Conservation (phyloP, 2,113 vertebrate genomes). For the Austrofundulus limnaeus region DNA sequence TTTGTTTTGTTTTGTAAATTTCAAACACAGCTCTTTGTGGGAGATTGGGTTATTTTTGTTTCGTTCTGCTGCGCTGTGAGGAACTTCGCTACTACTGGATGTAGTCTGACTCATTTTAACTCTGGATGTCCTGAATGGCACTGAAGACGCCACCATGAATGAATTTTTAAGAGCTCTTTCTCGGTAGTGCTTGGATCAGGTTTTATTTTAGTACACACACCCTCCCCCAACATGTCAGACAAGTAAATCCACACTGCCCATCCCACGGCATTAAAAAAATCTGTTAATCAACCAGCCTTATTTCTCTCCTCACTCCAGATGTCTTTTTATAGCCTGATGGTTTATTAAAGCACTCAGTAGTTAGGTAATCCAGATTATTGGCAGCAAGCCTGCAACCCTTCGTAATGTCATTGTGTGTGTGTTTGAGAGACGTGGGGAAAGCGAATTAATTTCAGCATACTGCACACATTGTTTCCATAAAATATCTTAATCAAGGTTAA, state of each 20-base stretch:
- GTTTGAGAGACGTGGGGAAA: not conserved
- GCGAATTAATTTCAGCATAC: no score
- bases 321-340: not conserved
- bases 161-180: conserved; percentile 3
- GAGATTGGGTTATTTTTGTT: conserved; percentile 22
- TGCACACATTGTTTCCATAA: not conserved
- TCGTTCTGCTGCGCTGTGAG: conserved; percentile 1
- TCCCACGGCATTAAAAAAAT: not conserved
- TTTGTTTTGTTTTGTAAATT: conserved; percentile 11
- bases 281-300: not conserved
- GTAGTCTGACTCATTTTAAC: conserved; percentile 41
- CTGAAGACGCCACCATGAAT: conserved; percentile 22
- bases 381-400: not conserved
- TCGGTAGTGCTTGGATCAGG: not conserved
- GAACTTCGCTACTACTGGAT: conserved; percentile 14
- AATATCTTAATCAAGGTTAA: not conserved
- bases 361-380: conserved; percentile 1
- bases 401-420: not conserved
- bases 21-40: conserved; percentile 17
- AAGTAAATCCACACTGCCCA: not conserved
- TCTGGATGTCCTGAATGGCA: conserved; percentile 2
- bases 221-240: not conserved
- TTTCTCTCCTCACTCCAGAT: not conserved
- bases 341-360: not conserved
- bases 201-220: not conserved